phyloP scores from a whole-genome alignment of 2,888 invertebrate genomes.

The Stenurella melanura region DNA sequence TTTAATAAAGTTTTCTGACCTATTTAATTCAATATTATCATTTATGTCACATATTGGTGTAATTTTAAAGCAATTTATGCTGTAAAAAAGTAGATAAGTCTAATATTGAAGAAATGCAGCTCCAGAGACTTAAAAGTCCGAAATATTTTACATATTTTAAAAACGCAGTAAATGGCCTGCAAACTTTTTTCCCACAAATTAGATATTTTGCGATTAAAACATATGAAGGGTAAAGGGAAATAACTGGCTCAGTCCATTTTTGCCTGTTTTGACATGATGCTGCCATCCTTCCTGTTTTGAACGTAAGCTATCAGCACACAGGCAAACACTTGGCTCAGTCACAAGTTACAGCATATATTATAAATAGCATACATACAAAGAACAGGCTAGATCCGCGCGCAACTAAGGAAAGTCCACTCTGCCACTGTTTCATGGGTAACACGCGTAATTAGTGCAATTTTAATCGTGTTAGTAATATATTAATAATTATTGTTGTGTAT shows the following conservation, averaged over 20 bases:
- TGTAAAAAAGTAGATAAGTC: too few relatives aligned
- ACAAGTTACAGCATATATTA: conserved; percentile 8
- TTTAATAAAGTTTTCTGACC: too few relatives aligned
- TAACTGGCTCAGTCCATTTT: not conserved
- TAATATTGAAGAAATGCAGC: too few relatives aligned
- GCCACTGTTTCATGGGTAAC: conserved; percentile 7
- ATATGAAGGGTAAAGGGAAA: not conserved
- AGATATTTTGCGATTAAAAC: too few relatives aligned
- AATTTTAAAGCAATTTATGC: too few relatives aligned
- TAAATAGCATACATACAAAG: conserved; percentile 4
- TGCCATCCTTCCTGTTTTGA: conserved; percentile 6
- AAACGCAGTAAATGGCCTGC: too few relatives aligned
- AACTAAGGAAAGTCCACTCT: conserved; percentile 1
- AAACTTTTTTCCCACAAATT: too few relatives aligned
- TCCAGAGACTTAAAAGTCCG: too few relatives aligned
- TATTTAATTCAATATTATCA: too few relatives aligned
- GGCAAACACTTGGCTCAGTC: conserved; percentile 4
- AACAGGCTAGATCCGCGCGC: conserved; percentile 4
- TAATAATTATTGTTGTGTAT: too few relatives aligned
- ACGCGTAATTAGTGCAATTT: conserved; percentile 7
- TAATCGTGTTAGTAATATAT: not conserved
- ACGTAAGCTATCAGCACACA: conserved; percentile 7
- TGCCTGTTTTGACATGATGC: conserved; percentile 2
- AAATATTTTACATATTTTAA: too few relatives aligned
- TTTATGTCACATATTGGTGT: too few relatives aligned